Evolutionary conservation across 2,113 vertebrate species (phyloP).

Genomic region (Lasiurus borealis): DNA sequence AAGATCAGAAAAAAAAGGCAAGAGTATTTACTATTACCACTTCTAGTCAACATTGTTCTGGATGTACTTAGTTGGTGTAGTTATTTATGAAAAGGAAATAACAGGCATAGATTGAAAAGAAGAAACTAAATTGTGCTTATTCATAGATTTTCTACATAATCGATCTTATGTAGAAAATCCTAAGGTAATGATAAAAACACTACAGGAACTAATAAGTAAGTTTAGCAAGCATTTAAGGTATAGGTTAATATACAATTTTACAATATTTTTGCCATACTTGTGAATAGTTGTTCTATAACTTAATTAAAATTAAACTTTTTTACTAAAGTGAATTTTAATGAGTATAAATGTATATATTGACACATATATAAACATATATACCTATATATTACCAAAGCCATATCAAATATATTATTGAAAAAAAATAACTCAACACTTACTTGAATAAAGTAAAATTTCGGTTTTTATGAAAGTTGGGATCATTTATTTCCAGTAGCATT

Average conservation of each 20-base stretch:
- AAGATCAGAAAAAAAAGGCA: background rate
- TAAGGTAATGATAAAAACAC: background rate
- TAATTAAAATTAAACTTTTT: conserved; percentile 5
- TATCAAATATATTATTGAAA: background rate
- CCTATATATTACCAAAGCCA: background rate
- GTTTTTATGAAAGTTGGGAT: background rate
- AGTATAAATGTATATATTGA: background rate
- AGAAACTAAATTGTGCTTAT: background rate
- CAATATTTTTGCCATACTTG: background rate
- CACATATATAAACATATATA: background rate
- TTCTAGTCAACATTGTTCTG: background rate
- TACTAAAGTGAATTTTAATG: conserved; percentile 35
- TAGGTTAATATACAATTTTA: background rate
- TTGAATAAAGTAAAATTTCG: background rate
- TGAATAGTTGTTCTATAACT: background rate
- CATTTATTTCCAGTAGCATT: background rate
- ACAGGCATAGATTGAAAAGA: background rate
- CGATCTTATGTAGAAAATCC: background rate
- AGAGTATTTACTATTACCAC: background rate
- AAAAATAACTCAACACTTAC: background rate
- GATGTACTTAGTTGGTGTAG: background rate
- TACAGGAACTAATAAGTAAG: background rate
- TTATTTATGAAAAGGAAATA: background rate
- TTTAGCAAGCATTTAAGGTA: background rate
- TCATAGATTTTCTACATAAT: background rate